A percentile compares a stretch with the other conserved stretches of the same genome.
Conservation (phyloP, 2,113 vertebrate species). For the Rissa tridactyla region DNA sequence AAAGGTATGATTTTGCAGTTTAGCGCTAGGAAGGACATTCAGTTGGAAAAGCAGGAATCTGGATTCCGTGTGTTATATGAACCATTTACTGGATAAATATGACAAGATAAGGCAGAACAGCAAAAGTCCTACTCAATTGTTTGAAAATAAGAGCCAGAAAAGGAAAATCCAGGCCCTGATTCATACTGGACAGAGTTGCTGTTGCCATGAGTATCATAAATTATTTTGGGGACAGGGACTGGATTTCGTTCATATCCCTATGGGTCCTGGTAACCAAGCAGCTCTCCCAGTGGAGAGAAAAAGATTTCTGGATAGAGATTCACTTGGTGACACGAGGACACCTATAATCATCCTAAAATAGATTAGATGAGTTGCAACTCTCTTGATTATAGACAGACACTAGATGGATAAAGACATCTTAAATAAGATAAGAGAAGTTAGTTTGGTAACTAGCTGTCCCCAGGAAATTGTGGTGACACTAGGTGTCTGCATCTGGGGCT, state of each 20-base stretch:
- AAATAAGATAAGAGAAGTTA: background rate
- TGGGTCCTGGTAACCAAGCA: background rate
- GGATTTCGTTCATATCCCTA: background rate
- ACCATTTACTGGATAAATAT: background rate
- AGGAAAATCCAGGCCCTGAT: background rate
- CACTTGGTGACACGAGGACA: background rate
- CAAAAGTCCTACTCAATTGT: background rate
- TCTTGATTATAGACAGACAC: background rate
- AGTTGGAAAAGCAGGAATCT: background rate
- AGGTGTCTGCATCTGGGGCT: background rate
- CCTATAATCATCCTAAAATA: background rate
- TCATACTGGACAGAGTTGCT: background rate
- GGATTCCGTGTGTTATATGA: background rate
- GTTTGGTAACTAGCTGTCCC: background rate
- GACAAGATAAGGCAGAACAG: background rate
- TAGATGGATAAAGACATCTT: background rate
- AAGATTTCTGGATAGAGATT: background rate
- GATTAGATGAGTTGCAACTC: background rate
- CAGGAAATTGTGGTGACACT: background rate
- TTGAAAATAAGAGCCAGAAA: background rate
- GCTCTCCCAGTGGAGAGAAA: background rate
- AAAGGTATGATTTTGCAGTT: background rate
- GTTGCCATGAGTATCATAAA: background rate
- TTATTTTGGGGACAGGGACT: background rate
- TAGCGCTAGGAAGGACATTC: background rate